Evolutionary conservation across 2,797 vertebrate genomes (phyloP).

Genomic region (Luscinia luscinia): DNA sequence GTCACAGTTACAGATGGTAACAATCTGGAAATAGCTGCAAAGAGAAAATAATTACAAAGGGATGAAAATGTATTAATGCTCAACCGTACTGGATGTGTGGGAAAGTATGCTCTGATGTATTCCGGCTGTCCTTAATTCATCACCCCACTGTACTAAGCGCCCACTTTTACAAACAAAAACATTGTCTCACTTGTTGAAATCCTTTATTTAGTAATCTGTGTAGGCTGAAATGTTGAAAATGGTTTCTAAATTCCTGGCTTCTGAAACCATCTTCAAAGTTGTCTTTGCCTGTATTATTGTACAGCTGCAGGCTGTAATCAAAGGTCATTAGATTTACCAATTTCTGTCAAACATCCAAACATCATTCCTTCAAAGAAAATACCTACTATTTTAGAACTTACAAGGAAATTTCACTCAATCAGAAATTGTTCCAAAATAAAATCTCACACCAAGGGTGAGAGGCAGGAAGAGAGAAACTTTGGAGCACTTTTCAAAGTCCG

Average conservation of each 20-base stretch:
- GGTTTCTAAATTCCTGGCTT: constrained; percentile 65
- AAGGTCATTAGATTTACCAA: constrained; percentile 54
- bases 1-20: constrained; percentile 76
- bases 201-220: constrained; percentile 60
- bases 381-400: constrained; percentile 46
- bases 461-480: constrained; percentile 1
- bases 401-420: constrained; percentile 46
- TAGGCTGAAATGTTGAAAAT: constrained; percentile 63
- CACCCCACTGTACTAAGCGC: constrained; percentile 61
- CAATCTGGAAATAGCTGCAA: constrained; percentile 75
- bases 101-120: constrained; percentile 72
- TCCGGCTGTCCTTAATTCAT: constrained; percentile 75
- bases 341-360: constrained; percentile 31
- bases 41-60: constrained; percentile 72
- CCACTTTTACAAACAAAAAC: constrained; percentile 68
- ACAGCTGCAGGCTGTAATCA: constrained; percentile 70
- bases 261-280: constrained; percentile 59
- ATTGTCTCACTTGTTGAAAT: constrained; percentile 67
- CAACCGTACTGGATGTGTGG: constrained; percentile 54
- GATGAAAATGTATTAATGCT: constrained; percentile 71
- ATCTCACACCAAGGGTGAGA: background rate
- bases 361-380: constrained; percentile 62
- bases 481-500: background rate
- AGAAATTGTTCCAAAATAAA: constrained; percentile 51
- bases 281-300: constrained; percentile 67